Evolutionary conservation across 2,888 invertebrate genomes (phyloP).

Genomic region (Atrina japonica): DNA sequence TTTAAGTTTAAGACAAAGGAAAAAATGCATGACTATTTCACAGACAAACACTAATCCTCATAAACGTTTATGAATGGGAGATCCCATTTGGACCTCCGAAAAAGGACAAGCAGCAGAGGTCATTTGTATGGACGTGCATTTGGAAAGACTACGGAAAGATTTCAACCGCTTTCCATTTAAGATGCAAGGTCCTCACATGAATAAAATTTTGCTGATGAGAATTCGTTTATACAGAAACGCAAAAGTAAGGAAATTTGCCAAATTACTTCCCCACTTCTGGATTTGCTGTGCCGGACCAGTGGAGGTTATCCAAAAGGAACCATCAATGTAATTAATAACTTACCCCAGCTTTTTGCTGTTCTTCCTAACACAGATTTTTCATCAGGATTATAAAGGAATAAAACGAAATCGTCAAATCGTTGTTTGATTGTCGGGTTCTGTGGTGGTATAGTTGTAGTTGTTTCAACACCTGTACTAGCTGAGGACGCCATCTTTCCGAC

Average conservation of each 20-base stretch:
- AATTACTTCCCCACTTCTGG: too few relatives aligned
- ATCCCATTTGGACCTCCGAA: constrained; percentile 11
- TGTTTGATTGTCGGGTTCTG: constrained; percentile 57
- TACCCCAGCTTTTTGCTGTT: constrained; percentile 92
- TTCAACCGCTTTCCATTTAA: too few relatives aligned
- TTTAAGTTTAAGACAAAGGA: too few relatives aligned
- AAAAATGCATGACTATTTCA: too few relatives aligned
- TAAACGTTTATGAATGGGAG: too few relatives aligned
- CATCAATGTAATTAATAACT: constrained; percentile 40
- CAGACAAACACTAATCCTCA: too few relatives aligned
- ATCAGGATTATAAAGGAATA: constrained; percentile 94
- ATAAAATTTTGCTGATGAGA: too few relatives aligned
- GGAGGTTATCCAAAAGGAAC: constrained; percentile 6
- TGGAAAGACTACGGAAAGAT: too few relatives aligned
- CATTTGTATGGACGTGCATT: constrained; percentile 4
- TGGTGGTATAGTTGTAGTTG: constrained; percentile 54
- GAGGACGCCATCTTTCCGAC: constrained; percentile 60
- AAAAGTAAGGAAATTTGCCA: too few relatives aligned
- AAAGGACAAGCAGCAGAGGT: constrained; percentile 30
- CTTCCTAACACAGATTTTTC: constrained; percentile 95
- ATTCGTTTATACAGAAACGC: too few relatives aligned
- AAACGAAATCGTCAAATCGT: constrained; percentile 56
- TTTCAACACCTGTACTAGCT: constrained; percentile 64
- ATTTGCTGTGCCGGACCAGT: background rate
- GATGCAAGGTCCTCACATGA: too few relatives aligned